Conservation (phyloP, 2,797 vertebrate species). For the Rhynchonycteris naso region DNA sequence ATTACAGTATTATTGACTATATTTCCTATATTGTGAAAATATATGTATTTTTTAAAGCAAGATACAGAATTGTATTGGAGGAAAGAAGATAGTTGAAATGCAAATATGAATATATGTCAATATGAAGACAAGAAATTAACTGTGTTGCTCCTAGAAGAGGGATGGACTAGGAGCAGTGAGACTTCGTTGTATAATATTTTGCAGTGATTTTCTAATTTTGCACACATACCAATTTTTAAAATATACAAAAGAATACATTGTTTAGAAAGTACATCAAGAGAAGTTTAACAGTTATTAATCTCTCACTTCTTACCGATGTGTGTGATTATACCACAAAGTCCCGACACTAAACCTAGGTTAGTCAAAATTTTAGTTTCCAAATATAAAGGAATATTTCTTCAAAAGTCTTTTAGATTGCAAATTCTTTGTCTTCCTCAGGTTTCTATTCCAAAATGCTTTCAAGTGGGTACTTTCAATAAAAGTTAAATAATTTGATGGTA, state of each 20-base stretch:
- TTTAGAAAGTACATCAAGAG: not conserved
- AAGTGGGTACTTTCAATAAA: not conserved
- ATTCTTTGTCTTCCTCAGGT: not conserved
- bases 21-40: not conserved
- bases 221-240: not conserved
- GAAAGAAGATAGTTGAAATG: not conserved
- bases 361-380: not conserved
- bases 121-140: not conserved
- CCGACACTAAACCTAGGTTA: not conserved
- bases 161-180: not conserved
- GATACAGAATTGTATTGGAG: not conserved
- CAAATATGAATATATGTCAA: not conserved
- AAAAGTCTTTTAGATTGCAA: not conserved
- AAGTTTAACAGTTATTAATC: not conserved
- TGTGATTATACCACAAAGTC: not conserved
- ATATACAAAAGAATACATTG: not conserved
- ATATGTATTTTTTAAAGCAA: not conserved
- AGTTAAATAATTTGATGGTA: not conserved
- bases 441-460: not conserved
- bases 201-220: not conserved
- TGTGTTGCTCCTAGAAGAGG: not conserved
- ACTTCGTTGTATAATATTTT: not conserved
- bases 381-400: slow-evolving; percentile 16
- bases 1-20: not conserved
- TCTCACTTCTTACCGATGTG: not conserved